Evolutionary conservation across 92 coral and sea anemone species (phyloP).

Genomic region (Parazoanthus atlanticus): DNA sequence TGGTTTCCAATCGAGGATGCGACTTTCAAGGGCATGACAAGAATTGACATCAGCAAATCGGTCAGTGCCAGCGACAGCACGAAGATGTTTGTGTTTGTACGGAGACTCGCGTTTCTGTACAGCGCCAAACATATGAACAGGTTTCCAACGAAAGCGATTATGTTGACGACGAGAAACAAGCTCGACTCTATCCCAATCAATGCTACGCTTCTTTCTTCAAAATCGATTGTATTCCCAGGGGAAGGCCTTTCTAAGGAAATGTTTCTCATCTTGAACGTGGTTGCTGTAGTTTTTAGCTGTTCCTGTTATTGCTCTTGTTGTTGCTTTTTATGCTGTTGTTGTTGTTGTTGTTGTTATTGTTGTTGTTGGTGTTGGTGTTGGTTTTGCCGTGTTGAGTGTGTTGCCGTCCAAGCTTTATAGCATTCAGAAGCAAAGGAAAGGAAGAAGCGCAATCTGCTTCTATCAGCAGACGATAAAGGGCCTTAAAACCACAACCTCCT

Average conservation of each 20-base stretch:
- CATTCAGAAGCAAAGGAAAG: no score
- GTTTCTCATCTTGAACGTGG: background rate
- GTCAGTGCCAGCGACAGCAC: constrained; percentile 15
- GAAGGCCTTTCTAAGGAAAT: background rate
- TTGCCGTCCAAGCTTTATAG: background rate
- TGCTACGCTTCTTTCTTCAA: background rate
- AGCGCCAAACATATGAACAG: constrained; percentile 30
- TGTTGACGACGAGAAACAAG: background rate
- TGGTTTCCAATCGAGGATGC: constrained; percentile 3
- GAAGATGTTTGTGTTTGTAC: constrained; percentile 18
- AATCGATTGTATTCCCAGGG: background rate
- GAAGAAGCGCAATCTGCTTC: no score
- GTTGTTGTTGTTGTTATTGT: background rate
- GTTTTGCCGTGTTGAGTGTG: background rate
- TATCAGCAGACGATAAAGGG: no score
- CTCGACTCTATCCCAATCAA: constrained; percentile 6
- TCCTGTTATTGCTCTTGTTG: no score
- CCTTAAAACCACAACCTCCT: no score
- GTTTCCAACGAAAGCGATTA: constrained; percentile 22
- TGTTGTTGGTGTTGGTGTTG: background rate
- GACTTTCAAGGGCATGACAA: constrained; percentile 19
- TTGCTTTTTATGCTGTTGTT: background rate
- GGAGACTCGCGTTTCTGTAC: constrained; percentile 13
- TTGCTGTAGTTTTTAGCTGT: background rate
- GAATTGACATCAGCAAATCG: constrained; percentile 23